These are phyloP conservation scores for Pollenia amentaria DNA, from an alignment of 2,888 invertebrate genomes.

Conservation along the genomic window DNA sequence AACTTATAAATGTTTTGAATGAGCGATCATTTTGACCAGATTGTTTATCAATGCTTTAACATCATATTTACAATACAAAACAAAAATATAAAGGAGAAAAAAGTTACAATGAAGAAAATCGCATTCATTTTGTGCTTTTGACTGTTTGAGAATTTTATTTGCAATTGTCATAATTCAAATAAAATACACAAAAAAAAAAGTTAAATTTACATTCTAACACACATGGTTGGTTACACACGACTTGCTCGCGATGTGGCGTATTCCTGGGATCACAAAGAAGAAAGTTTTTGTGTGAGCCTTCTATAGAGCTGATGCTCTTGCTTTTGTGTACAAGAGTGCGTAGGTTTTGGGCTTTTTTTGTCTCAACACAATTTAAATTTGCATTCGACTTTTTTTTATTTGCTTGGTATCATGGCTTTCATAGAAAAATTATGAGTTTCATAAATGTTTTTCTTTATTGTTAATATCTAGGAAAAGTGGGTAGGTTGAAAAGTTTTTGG, in stretches of 20 bases:
- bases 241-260: slow-evolving; percentile 7
- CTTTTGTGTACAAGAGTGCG: slow-evolving; percentile 48
- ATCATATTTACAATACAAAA: slow-evolving; percentile 73
- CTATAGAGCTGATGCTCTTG: slow-evolving; percentile 24
- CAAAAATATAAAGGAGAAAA: background rate
- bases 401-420: slow-evolving; percentile 8
- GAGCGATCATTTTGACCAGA: slow-evolving; percentile 69
- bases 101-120: slow-evolving; percentile 28
- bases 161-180: slow-evolving; percentile 82
- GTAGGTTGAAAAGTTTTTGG: background rate
- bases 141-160: slow-evolving; percentile 58
- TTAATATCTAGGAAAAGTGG: slow-evolving; percentile 1
- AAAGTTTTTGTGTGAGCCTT: slow-evolving; percentile 1
- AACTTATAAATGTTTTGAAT: slow-evolving; percentile 62
- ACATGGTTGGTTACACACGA: background rate
- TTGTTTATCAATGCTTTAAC: slow-evolving; percentile 74
- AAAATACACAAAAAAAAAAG: slow-evolving; percentile 65
- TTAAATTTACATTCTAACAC: background rate
- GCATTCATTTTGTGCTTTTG: slow-evolving; percentile 30
- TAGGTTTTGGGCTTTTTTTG: slow-evolving; percentile 52
- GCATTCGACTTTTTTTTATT: slow-evolving; percentile 14
- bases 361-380: slow-evolving; percentile 12
- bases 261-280: slow-evolving; percentile 2
- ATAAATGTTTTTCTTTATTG: slow-evolving; percentile 49
- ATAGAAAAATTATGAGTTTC: slow-evolving; percentile 58